Conservation (phyloP, 2,113 vertebrate genomes). For the Aplodontia rufa region DNA sequence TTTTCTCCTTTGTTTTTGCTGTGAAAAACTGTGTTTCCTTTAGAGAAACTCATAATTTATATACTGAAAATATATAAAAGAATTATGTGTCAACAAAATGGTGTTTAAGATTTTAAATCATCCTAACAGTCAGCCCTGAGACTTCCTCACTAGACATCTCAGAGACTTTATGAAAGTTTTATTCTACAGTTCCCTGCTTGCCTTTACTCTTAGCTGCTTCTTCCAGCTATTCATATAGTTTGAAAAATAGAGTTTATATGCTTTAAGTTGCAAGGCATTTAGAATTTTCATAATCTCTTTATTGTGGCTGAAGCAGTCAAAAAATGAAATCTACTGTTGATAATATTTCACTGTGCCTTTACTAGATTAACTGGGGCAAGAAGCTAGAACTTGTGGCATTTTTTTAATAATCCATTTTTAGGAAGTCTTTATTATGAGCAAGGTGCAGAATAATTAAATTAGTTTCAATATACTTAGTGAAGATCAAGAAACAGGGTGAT, state of each 20-base stretch:
- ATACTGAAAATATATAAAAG: conserved; percentile 78
- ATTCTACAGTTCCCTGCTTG: conserved; percentile 82
- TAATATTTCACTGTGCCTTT: conserved; percentile 64
- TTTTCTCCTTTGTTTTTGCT: conserved; percentile 81
- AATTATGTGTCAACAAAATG: conserved; percentile 84
- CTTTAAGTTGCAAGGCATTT: conserved; percentile 79
- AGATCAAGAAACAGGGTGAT: conserved; percentile 48
- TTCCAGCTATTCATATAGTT: conserved; percentile 73
- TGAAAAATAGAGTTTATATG: conserved; percentile 82
- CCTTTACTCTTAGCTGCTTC: conserved; percentile 71
- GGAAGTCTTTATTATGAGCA: conserved; percentile 43
- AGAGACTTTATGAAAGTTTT: conserved; percentile 82
- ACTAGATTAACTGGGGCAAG: conserved; percentile 58
- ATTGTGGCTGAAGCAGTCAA: conserved; percentile 73
- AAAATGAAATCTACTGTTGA: conserved; percentile 73
- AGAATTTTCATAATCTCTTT: conserved; percentile 77
- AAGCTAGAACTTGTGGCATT: neutral
- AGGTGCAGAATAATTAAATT: conserved; percentile 59
- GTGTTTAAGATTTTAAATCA: conserved; percentile 84
- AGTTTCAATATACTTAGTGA: conserved; percentile 60
- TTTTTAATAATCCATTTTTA: conserved; percentile 47
- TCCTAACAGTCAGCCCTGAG: conserved; percentile 80
- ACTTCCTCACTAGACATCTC: conserved; percentile 77
- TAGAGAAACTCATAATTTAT: conserved; percentile 77
- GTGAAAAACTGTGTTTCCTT: conserved; percentile 80